Evolutionary conservation across 2,113 vertebrate genomes (phyloP).

Genomic region (Thomomys bottae): DNA sequence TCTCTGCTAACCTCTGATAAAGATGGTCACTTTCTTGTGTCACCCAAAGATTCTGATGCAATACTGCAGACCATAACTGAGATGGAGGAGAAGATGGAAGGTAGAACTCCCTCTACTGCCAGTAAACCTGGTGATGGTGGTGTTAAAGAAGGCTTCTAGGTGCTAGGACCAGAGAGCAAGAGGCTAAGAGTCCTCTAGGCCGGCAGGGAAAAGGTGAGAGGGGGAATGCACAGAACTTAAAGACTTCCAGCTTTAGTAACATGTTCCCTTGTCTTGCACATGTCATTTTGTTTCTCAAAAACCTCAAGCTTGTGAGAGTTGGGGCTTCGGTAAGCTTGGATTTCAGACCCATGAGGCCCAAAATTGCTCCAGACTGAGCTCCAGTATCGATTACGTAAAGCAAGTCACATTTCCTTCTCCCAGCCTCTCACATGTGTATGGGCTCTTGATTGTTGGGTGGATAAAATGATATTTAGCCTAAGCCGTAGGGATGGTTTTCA

Average conservation of each 20-base stretch:
- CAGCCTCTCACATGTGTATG: not conserved
- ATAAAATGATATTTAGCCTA: not conserved
- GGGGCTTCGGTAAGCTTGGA: not conserved
- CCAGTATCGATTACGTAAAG: not conserved
- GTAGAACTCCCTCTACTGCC: not conserved
- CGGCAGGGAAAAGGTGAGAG: not conserved
- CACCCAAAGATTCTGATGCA: not conserved
- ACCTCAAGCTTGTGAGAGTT: not conserved
- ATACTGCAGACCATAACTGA: not conserved
- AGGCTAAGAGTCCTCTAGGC: not conserved
- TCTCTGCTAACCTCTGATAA: not conserved
- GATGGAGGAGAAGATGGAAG: not conserved
- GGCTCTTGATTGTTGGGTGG: not conserved
- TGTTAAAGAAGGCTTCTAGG: not conserved
- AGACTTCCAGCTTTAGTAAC: not conserved
- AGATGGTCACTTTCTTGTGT: not conserved
- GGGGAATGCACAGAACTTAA: fast-evolving
- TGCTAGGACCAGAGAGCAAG: not conserved
- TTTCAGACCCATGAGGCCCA: fast-evolving
- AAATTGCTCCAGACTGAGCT: not conserved
- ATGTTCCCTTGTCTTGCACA: not conserved
- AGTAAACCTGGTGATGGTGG: not conserved
- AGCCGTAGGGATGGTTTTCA: not conserved
- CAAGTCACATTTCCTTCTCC: not conserved
- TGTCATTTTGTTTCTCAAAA: not conserved